These are phyloP conservation scores for Drosophila melanosoma DNA, from an alignment of 2,888 invertebrate species.

Conservation along the genomic window DNA sequence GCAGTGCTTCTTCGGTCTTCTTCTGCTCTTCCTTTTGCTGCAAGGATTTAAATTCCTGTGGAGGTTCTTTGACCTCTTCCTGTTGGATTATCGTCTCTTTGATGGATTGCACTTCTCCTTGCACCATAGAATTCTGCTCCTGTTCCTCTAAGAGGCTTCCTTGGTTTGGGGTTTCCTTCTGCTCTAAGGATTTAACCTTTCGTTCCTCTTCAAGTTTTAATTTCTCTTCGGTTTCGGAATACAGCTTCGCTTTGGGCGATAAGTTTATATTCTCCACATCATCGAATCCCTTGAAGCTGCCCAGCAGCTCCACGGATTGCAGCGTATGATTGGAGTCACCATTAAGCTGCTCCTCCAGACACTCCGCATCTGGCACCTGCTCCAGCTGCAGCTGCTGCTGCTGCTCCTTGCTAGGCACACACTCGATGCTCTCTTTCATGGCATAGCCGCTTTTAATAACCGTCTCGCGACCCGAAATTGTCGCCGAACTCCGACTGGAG, in stretches of 20 bases:
- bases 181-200: not conserved
- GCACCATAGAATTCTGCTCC: not conserved
- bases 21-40: not conserved
- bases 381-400: not conserved
- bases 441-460: conserved; percentile 66
- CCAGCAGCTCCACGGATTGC: conserved; percentile 53
- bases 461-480: conserved; percentile 55
- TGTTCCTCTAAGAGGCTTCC: not conserved
- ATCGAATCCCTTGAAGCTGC: conserved; percentile 68
- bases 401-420: not conserved
- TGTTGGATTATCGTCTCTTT: not conserved
- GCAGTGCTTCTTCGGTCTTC: not conserved
- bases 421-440: conserved; percentile 28
- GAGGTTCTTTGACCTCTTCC: not conserved
- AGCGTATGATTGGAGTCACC: conserved; percentile 43
- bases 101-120: not conserved
- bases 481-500: conserved; percentile 28
- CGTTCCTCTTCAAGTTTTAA: too few species aligned
- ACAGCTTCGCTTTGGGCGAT: conserved; percentile 56
- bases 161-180: not conserved
- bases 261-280: conserved; percentile 65
- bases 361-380: not conserved
- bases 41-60: not conserved
- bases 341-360: conserved; percentile 40
- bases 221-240: conserved; percentile 25